Evolutionary conservation across 2,888 invertebrate species (phyloP).

Genomic region (Trissolcus japonicus): DNA sequence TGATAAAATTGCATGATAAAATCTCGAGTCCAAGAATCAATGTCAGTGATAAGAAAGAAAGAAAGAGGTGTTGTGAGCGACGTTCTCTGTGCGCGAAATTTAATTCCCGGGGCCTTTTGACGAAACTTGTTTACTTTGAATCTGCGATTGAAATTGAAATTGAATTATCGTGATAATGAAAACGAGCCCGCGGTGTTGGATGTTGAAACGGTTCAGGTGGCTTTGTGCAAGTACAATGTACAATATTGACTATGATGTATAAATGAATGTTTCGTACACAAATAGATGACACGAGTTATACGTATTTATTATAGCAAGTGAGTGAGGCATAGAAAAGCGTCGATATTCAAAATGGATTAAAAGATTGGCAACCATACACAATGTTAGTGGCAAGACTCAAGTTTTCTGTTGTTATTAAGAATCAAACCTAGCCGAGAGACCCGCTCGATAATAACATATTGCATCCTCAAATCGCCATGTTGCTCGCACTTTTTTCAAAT

Average conservation of each 20-base stretch:
- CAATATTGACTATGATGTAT: constrained; percentile 52
- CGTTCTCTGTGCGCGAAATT: constrained; percentile 6
- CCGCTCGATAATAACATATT: constrained; percentile 52
- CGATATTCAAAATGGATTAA: constrained; percentile 54
- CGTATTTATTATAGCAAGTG: constrained; percentile 57
- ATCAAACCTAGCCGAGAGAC: constrained; percentile 50
- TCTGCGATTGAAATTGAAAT: too few relatives aligned
- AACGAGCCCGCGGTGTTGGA: too few relatives aligned
- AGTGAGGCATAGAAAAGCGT: constrained; percentile 55
- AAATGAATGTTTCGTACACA: constrained; percentile 55
- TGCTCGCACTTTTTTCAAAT: constrained; percentile 51
- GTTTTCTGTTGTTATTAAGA: constrained; percentile 54
- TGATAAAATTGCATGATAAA: neutral
- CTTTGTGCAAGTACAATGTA: constrained; percentile 54
- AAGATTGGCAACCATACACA: constrained; percentile 56
- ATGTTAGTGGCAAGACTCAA: constrained; percentile 57
- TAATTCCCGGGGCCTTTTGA: too few relatives aligned
- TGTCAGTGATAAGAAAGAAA: neutral
- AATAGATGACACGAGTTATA: constrained; percentile 53
- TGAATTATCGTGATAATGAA: too few relatives aligned
- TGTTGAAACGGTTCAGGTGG: constrained; percentile 27
- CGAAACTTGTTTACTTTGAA: too few relatives aligned
- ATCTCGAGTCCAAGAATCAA: constrained; percentile 4
- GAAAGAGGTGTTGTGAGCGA: neutral
- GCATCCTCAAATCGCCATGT: constrained; percentile 54